Evolutionary conservation across 2,888 invertebrate species (phyloP), one percentile per base, ranked within the genome.

Genomic region (Eupithecia tripunctaria): DNA sequence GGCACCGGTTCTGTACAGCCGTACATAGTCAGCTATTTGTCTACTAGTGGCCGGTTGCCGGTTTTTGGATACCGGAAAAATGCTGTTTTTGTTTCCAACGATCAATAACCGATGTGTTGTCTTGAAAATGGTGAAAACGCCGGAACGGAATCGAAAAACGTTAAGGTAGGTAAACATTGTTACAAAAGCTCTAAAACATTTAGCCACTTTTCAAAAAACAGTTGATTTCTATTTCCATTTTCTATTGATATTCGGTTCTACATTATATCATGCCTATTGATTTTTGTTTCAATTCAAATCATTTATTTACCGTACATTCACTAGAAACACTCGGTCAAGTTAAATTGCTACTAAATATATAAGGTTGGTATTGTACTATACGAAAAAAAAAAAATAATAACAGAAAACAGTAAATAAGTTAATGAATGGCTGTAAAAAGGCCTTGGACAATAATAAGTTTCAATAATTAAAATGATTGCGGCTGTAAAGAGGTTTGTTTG

Each of bases 1-100:
- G 82, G 21, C 36, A 36, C 87, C 86, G 86, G 86, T 32, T 60
- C 60, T 60, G 7, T 14, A 47, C n/a, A 18, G 47, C 62, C 68
- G n/a, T 63, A 63, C 29, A 63, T 29, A 29, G 60, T 29, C 60
- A 60, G 60, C 25, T 56, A 56, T 56, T 56, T 56, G 12, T 56
- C 21, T 25, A 25, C 56, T 25, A 25, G 56, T 56, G 12, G 0
- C 56, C 12, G 25, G 3, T 3, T 21, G 56, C 25, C 56, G 25
- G 21, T 56, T 56, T 56, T 3, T 5, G 4, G 56, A 56, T 25
- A 12, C 25, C 56, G 21, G 56, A 1, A 51, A 10, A 47, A 47
- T 47, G 5, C 18, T 43, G 7, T 5, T 18, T 5, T 43, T 5
- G 1, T 43, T 18, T n/a, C 18, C 5, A 1, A n/a, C 6, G 14